phyloP scores from a whole-genome alignment of 2,888 invertebrate species.

The Sinotaia quadrata region DNA sequence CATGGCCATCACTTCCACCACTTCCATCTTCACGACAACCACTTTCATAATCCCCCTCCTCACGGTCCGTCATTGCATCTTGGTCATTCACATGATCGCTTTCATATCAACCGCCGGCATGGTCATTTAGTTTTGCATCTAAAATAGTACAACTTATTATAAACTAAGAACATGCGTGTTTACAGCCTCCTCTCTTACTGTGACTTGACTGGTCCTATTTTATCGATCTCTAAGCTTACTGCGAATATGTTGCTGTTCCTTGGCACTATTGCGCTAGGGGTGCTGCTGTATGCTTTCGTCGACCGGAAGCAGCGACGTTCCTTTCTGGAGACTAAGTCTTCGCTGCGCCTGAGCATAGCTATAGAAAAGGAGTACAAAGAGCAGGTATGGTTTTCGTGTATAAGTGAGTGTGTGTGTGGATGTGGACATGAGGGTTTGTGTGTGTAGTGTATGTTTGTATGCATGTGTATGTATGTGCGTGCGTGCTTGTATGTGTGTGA shows the following conservation, averaged over 20 bases:
- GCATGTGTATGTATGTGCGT: background rate
- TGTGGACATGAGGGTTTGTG: no score
- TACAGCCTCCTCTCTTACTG: no score
- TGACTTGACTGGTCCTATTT: no score
- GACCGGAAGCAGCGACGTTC: constrained; percentile 91
- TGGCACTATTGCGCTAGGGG: constrained; percentile 83
- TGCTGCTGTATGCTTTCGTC: constrained; percentile 81
- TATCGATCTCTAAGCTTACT: constrained; percentile 78
- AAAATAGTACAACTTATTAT: no score
- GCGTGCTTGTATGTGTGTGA: background rate
- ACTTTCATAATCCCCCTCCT: no score
- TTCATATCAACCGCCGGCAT: no score
- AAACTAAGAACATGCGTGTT: no score
- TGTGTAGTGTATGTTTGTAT: background rate
- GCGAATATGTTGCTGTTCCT: constrained; percentile 82
- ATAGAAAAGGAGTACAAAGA: constrained; percentile 95
- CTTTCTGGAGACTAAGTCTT: constrained; percentile 91
- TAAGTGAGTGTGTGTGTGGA: background rate
- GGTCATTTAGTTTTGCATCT: no score
- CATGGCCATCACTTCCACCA: no score
- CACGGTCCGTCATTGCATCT: no score
- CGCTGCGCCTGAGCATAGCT: constrained; percentile 90
- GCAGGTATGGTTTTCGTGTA: constrained; percentile 77
- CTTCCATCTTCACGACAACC: no score
- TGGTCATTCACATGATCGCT: no score